Base-by-base conservation (phyloP, 2,797 vertebrate species). In the Lerista edwardsae region DNA sequence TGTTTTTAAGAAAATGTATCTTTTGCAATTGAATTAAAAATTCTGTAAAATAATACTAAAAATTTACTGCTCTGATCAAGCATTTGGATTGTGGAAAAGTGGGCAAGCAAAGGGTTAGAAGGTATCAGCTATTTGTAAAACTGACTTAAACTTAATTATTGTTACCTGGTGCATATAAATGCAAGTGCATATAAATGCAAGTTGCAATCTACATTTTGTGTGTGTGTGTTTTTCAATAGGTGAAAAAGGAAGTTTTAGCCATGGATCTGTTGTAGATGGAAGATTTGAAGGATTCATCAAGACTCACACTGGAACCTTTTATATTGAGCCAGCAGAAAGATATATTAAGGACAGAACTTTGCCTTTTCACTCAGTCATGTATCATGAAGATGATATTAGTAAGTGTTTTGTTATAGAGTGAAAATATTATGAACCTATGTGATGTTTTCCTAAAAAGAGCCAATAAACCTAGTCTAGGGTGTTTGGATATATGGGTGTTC, bases 351-450 rank as follows among this genome's bases (percentile, higher is more conserved):
- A 97, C 88, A 95, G 93, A 91, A 93, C 93, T 27, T 92, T 97
- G 21, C 96, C 97, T 3, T 99, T 97, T 95, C 99, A 99, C 90
- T 99, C 99, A 5, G 96, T 99, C 95, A 99, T 99, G 92, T 99
- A 99, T 95, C 99, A 99, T 51, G 98, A 99, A 95, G 97, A 98
- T 90, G 98, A 99, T 94, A 97, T 99, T 77, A 91, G 99, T 99
- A 94, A 98, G 98, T 97, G n/a, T 64, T 91, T 79, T 83, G 82
- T 90, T 82, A 73, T 83, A 57, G 71, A 84, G 64, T 17, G 29
- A n/a, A 51, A 23, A 36, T 9, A 10, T 34, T 8, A 14, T 23
- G 4, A 57, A 68, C 36, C 8, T 47, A 7, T 65, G 59, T 41
- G 39, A 31, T 27, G 27, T 25, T 47, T 57, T 12, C 23, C 4